phyloP scores from a whole-genome alignment of 2,797 vertebrate genomes.

The Acipenser ruthenus region DNA sequence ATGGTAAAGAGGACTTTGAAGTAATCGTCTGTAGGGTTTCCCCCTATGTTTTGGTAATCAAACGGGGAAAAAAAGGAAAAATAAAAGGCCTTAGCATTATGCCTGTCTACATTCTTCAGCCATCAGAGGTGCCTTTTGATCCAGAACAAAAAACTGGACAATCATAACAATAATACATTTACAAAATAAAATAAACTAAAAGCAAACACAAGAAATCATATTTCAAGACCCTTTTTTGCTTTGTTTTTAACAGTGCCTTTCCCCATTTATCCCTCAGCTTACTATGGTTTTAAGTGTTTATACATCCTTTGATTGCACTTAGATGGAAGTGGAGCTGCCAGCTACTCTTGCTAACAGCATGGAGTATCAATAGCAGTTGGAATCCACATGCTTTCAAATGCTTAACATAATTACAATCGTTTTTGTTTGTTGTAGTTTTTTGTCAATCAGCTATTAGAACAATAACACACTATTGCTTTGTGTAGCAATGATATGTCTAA shows the following conservation, averaged over 20 bases:
- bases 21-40: slow-evolving; percentile 21
- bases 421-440: slow-evolving; percentile 18
- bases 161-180: slow-evolving; percentile 42
- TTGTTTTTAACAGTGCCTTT: slow-evolving; percentile 28
- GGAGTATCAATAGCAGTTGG: slow-evolving; percentile 43
- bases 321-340: slow-evolving; percentile 37
- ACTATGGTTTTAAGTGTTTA: slow-evolving; percentile 27
- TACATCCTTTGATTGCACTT: slow-evolving; percentile 47
- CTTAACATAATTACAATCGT: too few relatives aligned
- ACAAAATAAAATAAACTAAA: slow-evolving; percentile 26
- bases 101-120: slow-evolving; percentile 91
- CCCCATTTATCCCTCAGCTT: slow-evolving; percentile 19
- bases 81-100: slow-evolving; percentile 61
- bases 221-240: slow-evolving; percentile 35
- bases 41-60: slow-evolving; percentile 55
- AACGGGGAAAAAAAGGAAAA: slow-evolving; percentile 43
- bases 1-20: slow-evolving; percentile 34
- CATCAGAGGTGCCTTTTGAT: slow-evolving; percentile 68
- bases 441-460: slow-evolving; percentile 40
- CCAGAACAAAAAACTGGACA: slow-evolving; percentile 45
- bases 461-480: slow-evolving; percentile 42
- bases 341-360: too few relatives aligned
- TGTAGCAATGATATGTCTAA: slow-evolving; percentile 47
- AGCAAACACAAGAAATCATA: slow-evolving; percentile 5
- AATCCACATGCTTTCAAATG: too few relatives aligned